Base-by-base conservation (phyloP, 1,140 invertebrate genomes). In the Brachionus plicatilis region DNA sequence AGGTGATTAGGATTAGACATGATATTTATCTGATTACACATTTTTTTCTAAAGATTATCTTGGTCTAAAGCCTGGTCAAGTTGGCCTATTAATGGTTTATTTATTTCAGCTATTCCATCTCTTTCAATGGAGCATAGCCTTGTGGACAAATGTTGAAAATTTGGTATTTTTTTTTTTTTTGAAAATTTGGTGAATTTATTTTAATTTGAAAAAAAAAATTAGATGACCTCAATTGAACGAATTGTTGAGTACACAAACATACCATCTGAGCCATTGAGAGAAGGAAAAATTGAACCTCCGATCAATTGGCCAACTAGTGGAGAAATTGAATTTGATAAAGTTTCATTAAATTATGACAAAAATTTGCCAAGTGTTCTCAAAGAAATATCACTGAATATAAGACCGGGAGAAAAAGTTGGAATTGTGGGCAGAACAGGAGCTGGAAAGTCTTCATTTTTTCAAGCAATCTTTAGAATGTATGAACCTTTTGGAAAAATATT, bases 351-450 rank as follows among this genome's bases (percentile, higher is more conserved):
- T 33, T 83, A 83, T 68, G 82, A 83, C 11, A 70, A 83, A 70
- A 47, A 83, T 83, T 56, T 68, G 29, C 65, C 65, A 17, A 47
- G 8, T 47, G 60, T 47, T 20, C 20, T 83, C 8, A 68, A 70
- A 53, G 24, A 41, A 33, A 83, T 83, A n/a, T 83, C 82, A 14
- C 12, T 83, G 3, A 45, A 70, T 7, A 83, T 83, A 11, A 68
- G 47, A 17, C 12, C 82, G 5, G 60, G 24, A 37, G 82, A 83
- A 41, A 83, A 89, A 88, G 86, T 95, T 83, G 93, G 94, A 3
- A 93, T 96, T 84, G 94, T 95, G 20, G 95, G 95, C 29, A 89
- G 92, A 85, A 93, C 93, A 7, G 95, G 95, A 0, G 95, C 95
- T 47, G 96, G 96, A 9, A 97, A 97, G 88, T 95, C 94, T 0